These are phyloP conservation scores for Myotis yumanensis DNA, from an alignment of 2,113 vertebrate genomes.

Conservation along the genomic window DNA sequence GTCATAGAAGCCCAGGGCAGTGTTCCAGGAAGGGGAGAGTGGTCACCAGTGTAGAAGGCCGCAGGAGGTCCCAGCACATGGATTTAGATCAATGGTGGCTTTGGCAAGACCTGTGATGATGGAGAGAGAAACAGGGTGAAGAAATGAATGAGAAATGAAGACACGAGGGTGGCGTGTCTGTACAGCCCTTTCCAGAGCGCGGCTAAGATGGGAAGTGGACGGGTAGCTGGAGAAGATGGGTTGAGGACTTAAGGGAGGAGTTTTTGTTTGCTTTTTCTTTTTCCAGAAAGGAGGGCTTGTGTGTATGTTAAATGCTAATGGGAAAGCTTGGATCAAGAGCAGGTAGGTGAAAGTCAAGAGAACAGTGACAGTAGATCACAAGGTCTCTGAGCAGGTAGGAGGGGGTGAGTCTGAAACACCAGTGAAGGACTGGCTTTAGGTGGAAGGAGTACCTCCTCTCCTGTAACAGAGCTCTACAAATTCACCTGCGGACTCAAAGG, in stretches of 20 bases:
- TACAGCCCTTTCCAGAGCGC: background rate
- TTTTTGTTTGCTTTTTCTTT: background rate
- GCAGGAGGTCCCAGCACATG: background rate
- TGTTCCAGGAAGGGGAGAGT: background rate
- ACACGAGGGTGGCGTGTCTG: fast-evolving
- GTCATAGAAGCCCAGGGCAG: background rate
- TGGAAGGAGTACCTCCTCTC: background rate
- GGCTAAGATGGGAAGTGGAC: background rate
- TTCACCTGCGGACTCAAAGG: background rate
- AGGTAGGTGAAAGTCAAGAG: background rate
- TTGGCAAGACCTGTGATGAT: background rate
- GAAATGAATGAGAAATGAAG: background rate
- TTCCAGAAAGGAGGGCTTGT: background rate
- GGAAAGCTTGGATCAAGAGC: background rate
- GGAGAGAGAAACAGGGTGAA: background rate
- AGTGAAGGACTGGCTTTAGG: background rate
- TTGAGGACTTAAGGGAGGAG: background rate
- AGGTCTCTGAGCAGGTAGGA: background rate
- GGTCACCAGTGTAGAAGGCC: background rate
- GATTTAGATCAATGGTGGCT: background rate
- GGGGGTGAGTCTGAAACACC: background rate
- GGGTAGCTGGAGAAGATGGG: background rate
- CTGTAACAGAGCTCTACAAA: background rate
- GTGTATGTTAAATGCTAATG: background rate
- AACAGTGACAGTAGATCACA: background rate